phyloP scores from a whole-genome alignment of 2,113 vertebrate genomes.

The Sylvia atricapilla region DNA sequence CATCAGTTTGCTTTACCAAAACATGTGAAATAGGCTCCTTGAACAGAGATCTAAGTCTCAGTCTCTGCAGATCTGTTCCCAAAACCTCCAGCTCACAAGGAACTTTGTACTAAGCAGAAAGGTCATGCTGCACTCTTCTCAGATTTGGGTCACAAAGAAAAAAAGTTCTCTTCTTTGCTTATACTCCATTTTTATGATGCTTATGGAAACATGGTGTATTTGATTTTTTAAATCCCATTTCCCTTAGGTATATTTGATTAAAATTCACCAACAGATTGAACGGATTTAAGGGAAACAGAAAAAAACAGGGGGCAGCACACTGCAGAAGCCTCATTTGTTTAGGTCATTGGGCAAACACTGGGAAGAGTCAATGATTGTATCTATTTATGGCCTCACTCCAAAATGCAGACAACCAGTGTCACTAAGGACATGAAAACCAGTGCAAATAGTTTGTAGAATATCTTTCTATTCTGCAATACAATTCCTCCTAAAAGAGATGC shows the following conservation, averaged over 20 bases:
- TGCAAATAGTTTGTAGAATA: background rate
- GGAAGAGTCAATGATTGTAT: background rate
- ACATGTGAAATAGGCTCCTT: background rate
- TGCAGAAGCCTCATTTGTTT: background rate
- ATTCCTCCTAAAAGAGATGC: background rate
- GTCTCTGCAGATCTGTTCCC: background rate
- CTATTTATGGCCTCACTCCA: background rate
- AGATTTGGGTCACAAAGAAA: background rate
- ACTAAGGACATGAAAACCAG: background rate
- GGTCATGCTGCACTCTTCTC: background rate
- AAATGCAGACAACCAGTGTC: background rate
- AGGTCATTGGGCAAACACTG: background rate
- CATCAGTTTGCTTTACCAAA: background rate
- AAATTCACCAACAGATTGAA: background rate
- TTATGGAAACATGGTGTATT: background rate
- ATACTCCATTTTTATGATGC: background rate
- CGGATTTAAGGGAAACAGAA: background rate
- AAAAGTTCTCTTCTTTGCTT: background rate
- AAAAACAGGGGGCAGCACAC: background rate
- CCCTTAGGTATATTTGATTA: background rate
- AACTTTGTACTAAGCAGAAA: background rate
- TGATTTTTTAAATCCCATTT: background rate
- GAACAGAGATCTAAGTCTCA: background rate
- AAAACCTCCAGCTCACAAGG: background rate
- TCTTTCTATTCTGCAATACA: background rate